These are phyloP conservation scores for Hydropsyche tenuis DNA, from an alignment of 1,140 invertebrate species.

Conservation along the genomic window DNA sequence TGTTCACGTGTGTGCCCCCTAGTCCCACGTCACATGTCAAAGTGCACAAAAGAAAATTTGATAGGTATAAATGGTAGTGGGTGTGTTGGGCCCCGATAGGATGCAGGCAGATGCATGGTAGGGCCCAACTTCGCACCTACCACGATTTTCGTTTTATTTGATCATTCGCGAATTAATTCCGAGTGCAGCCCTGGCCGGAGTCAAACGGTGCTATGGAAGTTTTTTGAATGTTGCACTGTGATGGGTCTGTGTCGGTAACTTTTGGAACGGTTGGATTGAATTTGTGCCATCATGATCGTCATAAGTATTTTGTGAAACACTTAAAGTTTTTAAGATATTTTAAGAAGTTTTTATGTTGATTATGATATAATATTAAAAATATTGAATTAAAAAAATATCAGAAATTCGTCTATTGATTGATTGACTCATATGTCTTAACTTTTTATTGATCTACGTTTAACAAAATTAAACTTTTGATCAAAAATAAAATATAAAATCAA, in stretches of 20 bases:
- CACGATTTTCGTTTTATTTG: neutral
- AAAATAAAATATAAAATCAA: neutral
- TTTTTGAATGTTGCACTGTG: neutral
- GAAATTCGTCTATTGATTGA: no score
- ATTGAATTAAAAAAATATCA: neutral
- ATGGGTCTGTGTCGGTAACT: neutral
- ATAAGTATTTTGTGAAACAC: no score
- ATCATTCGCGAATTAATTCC: no score
- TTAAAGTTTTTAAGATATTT: no score
- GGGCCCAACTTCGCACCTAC: conserved; percentile 10
- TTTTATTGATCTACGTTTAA: neutral
- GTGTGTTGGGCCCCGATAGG: conserved; percentile 37
- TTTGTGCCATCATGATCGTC: no score
- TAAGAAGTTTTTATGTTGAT: no score
- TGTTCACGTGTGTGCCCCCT: conserved; percentile 40
- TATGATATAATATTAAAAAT: neutral
- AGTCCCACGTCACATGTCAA: conserved; percentile 38
- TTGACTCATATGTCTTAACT: no score
- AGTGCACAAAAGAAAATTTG: conserved; percentile 48
- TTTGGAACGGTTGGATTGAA: neutral
- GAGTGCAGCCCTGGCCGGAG: neutral
- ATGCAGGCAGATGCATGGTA: conserved; percentile 44
- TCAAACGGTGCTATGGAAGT: neutral
- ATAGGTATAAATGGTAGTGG: conserved; percentile 46
- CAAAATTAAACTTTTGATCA: neutral